Percentiles rank a stretch among this genome's conserved stretches.
Conservation (phyloP, 92 coral and sea anemone species). For the Blastomussa wellsi region DNA sequence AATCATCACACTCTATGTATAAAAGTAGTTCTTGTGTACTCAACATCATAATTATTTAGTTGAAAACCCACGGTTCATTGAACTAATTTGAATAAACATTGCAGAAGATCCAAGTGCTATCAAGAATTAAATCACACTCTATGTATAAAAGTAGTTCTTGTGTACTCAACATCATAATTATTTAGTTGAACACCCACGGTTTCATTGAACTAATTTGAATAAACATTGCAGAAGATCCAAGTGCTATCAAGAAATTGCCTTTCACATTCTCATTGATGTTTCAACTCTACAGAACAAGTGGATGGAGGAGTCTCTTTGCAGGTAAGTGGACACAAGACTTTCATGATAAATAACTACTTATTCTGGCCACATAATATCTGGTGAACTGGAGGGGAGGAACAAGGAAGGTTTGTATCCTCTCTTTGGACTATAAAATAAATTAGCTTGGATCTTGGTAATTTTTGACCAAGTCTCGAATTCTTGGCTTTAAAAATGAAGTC, state of each 20-base stretch:
- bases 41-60: not conserved
- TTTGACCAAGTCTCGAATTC: too few species aligned
- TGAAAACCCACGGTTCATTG: not conserved
- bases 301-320: conserved; percentile 80
- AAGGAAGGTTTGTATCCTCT: too few species aligned
- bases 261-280: conserved; percentile 80
- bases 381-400: too few species aligned
- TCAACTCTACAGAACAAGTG: conserved; percentile 83
- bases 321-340: conserved; percentile 52
- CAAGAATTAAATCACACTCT: too few species aligned
- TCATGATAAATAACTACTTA: too few species aligned
- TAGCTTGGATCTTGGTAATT: too few species aligned
- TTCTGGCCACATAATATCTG: too few species aligned
- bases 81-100: not conserved
- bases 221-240: conserved; percentile 39
- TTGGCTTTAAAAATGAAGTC: too few species aligned
- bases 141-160: too few species aligned
- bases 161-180: not conserved
- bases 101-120: conserved; percentile 47
- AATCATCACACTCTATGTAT: too few species aligned
- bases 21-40: too few species aligned
- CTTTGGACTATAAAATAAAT: too few species aligned
- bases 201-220: not conserved
- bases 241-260: conserved; percentile 67
- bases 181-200: not conserved